Evolutionary conservation across 2,113 vertebrate species (phyloP).

Genomic region (Polypterus senegalus): DNA sequence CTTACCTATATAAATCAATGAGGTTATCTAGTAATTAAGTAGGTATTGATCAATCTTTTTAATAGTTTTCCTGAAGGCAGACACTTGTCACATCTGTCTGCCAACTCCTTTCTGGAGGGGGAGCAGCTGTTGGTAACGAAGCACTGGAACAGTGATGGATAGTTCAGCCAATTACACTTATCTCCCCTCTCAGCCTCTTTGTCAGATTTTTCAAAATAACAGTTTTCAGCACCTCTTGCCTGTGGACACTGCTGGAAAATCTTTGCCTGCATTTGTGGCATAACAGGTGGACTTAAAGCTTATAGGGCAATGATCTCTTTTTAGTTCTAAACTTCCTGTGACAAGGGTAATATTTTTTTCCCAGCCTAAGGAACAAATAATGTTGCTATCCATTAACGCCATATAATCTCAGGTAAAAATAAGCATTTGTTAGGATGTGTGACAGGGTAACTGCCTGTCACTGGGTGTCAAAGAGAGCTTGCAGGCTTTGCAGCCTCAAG

Average conservation of each 20-base stretch:
- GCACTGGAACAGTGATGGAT: constrained; percentile 18
- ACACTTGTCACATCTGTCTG: constrained; percentile 9
- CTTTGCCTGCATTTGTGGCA: too few species aligned
- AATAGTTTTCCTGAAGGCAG: constrained; percentile 13
- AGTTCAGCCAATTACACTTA: constrained; percentile 18
- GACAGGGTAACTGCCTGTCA: too few species aligned
- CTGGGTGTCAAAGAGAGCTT: too few species aligned
- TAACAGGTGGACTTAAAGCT: too few species aligned
- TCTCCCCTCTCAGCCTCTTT: constrained; percentile 14
- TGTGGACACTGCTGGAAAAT: background rate
- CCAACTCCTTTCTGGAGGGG: background rate
- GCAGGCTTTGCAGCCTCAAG: too few species aligned
- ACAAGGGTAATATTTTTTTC: too few species aligned
- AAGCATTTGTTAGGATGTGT: too few species aligned
- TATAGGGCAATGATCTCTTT: too few species aligned
- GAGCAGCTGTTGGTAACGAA: constrained; percentile 3
- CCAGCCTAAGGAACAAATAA: too few species aligned
- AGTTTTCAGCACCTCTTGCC: constrained; percentile 20
- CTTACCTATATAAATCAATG: constrained; percentile 23
- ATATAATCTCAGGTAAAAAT: too few species aligned
- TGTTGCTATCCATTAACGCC: too few species aligned
- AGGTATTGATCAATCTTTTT: constrained; percentile 26
- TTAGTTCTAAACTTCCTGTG: too few species aligned
- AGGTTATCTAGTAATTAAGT: constrained; percentile 27
- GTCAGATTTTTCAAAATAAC: constrained; percentile 24